Base-by-base conservation (phyloP, 2,797 vertebrate species). In the Fundulus diaphanus region DNA sequence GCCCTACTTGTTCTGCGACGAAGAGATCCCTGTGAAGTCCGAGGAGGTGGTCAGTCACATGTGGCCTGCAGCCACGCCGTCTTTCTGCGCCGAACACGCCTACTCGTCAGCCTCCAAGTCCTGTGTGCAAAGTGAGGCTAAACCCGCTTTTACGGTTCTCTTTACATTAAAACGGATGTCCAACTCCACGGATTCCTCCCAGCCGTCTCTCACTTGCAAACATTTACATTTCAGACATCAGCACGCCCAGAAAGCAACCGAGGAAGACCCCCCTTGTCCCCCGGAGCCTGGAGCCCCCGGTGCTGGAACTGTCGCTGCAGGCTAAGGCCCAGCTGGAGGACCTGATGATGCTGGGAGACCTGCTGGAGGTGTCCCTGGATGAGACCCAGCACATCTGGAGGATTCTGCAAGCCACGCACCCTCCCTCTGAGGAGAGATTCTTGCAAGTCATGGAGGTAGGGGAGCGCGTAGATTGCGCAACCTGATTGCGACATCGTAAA, bases 371-470 rank as follows among this genome's bases (percentile, higher is more conserved):
- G 1, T 98, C 98, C 37, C 93, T 99, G 85, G 98, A 99, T 83
- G 98, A 99, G 91, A 99, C 97, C 24, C 98, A 99, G 84, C 98
- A 99, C 92, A 99, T 99, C 93, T 99, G 98, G 98, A 89, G 98
- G 90, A 99, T 99, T 89, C 94, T 99, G 69, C 98, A 99, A 92
- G 98, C 98, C 79, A 99, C 98, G 0, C 97, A 99, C 74, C 97
- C 97, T 5, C 98, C 98, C 3, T 97, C 97, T 11, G 98, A 99
- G 86, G 98, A 99, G 52, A 95, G 96, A 79, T 98, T 99, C 87
- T 95, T 99, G 84, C 98, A 99, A 84, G 95, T 98, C 85, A 96
- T 98, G 96, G 98, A 99, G 97, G 98, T 99, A 94, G 52, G 92
- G 46, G 69, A 77, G 73, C 72, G 13, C 82, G 66, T 67, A 15